Base-by-base conservation (phyloP, 2,113 vertebrate genomes). In the Scophthalmus maximus region DNA sequence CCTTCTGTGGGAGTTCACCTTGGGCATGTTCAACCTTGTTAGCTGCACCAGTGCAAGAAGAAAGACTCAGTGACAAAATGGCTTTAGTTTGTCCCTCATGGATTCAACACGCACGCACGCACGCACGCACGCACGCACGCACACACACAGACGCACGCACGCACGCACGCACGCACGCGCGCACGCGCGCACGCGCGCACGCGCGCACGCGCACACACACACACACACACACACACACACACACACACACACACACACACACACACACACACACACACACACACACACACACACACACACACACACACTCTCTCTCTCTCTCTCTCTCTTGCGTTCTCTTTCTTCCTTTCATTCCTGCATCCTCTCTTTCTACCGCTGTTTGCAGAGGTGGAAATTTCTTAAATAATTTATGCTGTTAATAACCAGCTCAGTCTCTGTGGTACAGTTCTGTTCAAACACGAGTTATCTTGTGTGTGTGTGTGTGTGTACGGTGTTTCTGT, bases 371-470 rank as follows among this genome's bases (percentile, higher is more conserved):
- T 40, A 44, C 58, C 55, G 68, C 49, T 92, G 87, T 93, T 93
- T 93, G 88, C 87, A 70, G 82, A 89, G 77, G 84, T 90, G 79
- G 81, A 90, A 73, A 91, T 91, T 78, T 92, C 89, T 90, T 92
- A 85, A 94, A 94, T 94, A 93, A 94, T 94, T 90, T 78, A 94
- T 89, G 87, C 73, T 85, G 88, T 90, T 94, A 92, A 93, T 93
- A 93, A 94, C 88, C 83, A 87, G 69, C 76, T 72, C 46, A 25
- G 86, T 83, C 86, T 89, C 89, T 82, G 63, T 49, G 88, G 82
- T 58, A 65, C 87, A 81, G 85, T 57, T 73, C 82, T 89, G 87
- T 91, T 89, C 87, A 93, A 94, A 94, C 90, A 92, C 42, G n/a
- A 53, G 60, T 73, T 22, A 51, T 47, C 47, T 64, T 81, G 57